These are phyloP conservation scores for Tipula lateralis DNA, from an alignment of 2,888 invertebrate genomes.

Conservation along the genomic window DNA sequence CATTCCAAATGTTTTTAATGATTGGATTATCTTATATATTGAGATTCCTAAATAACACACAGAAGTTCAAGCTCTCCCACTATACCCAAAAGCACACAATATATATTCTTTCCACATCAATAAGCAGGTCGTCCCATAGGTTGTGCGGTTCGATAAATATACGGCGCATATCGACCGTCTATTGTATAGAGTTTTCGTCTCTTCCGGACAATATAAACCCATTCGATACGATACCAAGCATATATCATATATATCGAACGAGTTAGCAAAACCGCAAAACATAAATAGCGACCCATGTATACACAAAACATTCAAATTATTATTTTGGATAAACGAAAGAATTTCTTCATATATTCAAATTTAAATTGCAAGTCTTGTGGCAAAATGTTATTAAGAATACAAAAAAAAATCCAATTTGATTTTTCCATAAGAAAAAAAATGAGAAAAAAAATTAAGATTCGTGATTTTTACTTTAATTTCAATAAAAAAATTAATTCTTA, in stretches of 20 bases:
- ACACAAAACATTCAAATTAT: not conserved
- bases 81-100: not conserved
- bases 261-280: too few relatives aligned
- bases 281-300: too few relatives aligned
- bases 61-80: not conserved
- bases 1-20: not conserved
- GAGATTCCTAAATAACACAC: not conserved
- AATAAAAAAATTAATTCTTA: conserved; percentile 11
- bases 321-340: not conserved
- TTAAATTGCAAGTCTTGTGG: conserved; percentile 24
- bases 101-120: not conserved
- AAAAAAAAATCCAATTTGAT: not conserved
- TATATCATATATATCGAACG: too few relatives aligned
- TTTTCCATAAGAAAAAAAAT: conserved; percentile 9
- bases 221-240: too few relatives aligned
- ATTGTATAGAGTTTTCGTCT: too few relatives aligned
- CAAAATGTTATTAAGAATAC: not conserved
- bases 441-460: not conserved
- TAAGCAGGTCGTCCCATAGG: too few relatives aligned
- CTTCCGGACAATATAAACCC: too few relatives aligned
- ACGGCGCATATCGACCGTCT: too few relatives aligned
- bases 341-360: conserved; percentile 19
- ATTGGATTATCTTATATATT: not conserved
- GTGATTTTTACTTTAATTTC: conserved; percentile 20
- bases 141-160: too few relatives aligned